These are phyloP conservation scores for Ophraella communa DNA, from an alignment of 2,888 invertebrate species.

Conservation along the genomic window DNA sequence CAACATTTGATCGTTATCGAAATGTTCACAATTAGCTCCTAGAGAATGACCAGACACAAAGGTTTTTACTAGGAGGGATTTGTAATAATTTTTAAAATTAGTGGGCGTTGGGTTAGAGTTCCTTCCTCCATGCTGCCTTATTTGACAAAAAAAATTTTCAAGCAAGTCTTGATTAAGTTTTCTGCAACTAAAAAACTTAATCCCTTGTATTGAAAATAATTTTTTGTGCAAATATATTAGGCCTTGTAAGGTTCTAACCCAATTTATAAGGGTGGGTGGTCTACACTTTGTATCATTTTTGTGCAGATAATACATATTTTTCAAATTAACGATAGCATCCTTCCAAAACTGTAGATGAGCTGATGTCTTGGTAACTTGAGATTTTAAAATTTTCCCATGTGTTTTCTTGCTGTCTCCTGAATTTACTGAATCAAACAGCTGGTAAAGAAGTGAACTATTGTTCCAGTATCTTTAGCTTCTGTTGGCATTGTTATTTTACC, in stretches of 20 bases:
- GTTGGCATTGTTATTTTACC: neutral
- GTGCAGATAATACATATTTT: neutral
- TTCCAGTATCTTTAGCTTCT: neutral
- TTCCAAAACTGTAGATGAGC: neutral
- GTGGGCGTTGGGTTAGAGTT: neutral
- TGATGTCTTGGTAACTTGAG: neutral
- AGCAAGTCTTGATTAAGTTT: neutral
- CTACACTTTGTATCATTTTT: neutral
- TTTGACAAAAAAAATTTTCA: conserved; percentile 3
- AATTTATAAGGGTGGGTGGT: neutral
- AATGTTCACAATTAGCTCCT: too few species aligned
- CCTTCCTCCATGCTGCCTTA: neutral
- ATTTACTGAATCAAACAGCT: neutral
- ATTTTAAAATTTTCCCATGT: neutral
- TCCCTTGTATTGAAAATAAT: neutral
- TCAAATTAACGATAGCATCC: neutral
- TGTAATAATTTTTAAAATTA: neutral
- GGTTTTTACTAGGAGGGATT: too few species aligned
- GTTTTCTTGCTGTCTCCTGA: neutral
- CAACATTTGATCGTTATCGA: too few species aligned
- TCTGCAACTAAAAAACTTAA: neutral
- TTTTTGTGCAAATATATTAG: neutral
- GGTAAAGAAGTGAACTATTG: neutral
- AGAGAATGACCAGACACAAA: too few species aligned
- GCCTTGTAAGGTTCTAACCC: neutral